Conservation (phyloP, 2,113 vertebrate species). For the Hymenochirus boettgeri region DNA sequence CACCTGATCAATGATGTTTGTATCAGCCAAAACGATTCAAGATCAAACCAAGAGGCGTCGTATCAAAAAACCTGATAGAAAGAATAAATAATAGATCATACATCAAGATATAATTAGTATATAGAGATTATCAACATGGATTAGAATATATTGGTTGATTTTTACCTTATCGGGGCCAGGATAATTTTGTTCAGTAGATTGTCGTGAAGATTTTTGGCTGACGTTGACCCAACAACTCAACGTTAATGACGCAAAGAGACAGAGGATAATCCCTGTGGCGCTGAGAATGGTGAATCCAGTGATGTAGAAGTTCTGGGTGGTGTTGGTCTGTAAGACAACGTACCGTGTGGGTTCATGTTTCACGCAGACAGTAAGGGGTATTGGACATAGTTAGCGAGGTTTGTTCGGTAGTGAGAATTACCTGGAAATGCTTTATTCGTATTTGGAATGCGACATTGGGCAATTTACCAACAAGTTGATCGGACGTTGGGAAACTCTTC, state of each 20-base stretch:
- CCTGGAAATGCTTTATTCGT: too few relatives aligned
- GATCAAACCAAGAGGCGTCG: constrained; percentile 88
- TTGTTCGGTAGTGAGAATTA: too few relatives aligned
- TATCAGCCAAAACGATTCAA: constrained; percentile 96
- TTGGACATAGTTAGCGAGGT: too few relatives aligned
- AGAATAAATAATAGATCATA: background rate
- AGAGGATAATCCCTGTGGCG: constrained; percentile 82
- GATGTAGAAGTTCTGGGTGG: constrained; percentile 63
- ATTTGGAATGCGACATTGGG: too few relatives aligned
- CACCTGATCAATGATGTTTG: constrained; percentile 96
- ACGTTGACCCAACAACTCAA: constrained; percentile 92
- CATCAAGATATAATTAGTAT: too few relatives aligned
- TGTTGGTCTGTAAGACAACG: background rate
- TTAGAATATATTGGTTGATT: too few relatives aligned
- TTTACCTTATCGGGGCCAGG: constrained; percentile 88
- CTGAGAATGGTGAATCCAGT: constrained; percentile 82
- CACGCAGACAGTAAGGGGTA: too few relatives aligned
- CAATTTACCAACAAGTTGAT: too few relatives aligned
- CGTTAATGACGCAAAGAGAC: constrained; percentile 92
- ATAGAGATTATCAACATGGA: too few relatives aligned
- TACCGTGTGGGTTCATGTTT: too few relatives aligned
- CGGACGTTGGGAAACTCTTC: too few relatives aligned
- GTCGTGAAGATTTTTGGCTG: constrained; percentile 90
- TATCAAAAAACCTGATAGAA: constrained; percentile 83
- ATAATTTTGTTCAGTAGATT: constrained; percentile 97